phyloP scores from a whole-genome alignment of 2,797 vertebrate genomes.

The Loriculus beryllinus region DNA sequence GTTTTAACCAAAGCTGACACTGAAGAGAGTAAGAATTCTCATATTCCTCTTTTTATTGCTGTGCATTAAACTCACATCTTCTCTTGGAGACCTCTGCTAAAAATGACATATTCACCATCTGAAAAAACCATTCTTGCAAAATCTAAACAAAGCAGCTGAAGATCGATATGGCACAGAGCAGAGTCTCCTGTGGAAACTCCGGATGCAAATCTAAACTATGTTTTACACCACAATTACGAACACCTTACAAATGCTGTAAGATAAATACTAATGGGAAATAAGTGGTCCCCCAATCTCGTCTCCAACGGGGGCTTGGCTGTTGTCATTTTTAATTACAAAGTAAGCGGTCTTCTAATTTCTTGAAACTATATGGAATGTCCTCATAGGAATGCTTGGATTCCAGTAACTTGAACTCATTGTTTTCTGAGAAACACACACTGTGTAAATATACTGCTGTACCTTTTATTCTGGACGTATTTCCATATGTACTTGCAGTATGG shows the following conservation, averaged over 20 bases:
- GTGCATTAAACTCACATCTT: slow-evolving; percentile 4
- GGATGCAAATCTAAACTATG: neutral
- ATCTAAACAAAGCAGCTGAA: slow-evolving; percentile 23
- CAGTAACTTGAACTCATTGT: neutral
- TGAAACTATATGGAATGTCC: neutral
- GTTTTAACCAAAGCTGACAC: slow-evolving; percentile 64
- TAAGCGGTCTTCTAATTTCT: neutral
- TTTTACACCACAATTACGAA: neutral
- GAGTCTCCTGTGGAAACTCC: neutral
- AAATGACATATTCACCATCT: neutral
- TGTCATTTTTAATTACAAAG: neutral
- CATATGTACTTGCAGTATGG: neutral
- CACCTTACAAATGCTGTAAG: neutral
- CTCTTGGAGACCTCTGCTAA: slow-evolving; percentile 23
- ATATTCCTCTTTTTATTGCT: slow-evolving; percentile 51
- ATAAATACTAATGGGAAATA: neutral
- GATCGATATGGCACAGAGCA: neutral
- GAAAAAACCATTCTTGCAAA: neutral
- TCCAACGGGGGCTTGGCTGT: neutral
- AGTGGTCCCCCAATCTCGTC: neutral
- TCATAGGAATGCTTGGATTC: neutral
- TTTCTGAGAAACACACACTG: neutral
- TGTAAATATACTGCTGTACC: neutral
- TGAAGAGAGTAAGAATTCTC: slow-evolving; percentile 57
- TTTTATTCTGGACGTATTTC: neutral